A percentile compares a stretch with the other conserved stretches of the same genome.
Conservation (phyloP, 2,888 invertebrate genomes). For the Choristoneura rosaceana region DNA sequence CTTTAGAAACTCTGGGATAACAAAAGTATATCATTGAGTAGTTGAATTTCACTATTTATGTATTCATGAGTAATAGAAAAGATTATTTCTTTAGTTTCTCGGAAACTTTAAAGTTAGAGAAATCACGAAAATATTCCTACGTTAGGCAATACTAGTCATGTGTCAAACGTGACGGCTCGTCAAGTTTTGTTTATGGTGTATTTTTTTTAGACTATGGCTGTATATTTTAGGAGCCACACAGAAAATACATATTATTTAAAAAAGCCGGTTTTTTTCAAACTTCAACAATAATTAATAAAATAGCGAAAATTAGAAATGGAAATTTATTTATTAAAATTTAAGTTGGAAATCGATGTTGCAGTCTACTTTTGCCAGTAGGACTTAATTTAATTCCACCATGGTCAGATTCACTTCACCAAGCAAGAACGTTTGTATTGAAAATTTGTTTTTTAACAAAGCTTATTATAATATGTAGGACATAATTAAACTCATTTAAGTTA, state of each 20-base stretch:
- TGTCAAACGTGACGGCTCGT: conserved; percentile 73
- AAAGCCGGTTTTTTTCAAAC: neutral
- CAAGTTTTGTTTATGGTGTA: conserved; percentile 60
- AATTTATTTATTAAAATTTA: too few species aligned
- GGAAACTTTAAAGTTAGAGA: neutral
- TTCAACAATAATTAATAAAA: too few species aligned
- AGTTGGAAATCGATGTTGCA: too few species aligned
- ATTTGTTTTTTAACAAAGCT: too few species aligned
- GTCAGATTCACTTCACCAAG: too few species aligned
- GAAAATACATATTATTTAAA: neutral
- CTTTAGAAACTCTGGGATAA: too few species aligned
- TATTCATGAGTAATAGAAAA: neutral
- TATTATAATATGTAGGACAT: neutral
- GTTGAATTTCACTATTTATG: neutral
- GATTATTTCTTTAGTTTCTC: neutral
- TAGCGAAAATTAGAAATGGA: too few species aligned
- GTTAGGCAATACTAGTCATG: conserved; percentile 40
- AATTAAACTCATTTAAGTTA: neutral
- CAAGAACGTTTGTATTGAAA: too few species aligned
- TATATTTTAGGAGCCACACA: too few species aligned
- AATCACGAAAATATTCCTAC: conserved; percentile 4
- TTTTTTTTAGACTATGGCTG: conserved; percentile 43
- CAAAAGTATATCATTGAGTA: neutral
- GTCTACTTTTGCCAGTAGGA: too few species aligned
- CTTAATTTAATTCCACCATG: too few species aligned